Evolutionary conservation across 2,888 invertebrate genomes (phyloP), one percentile per base, ranked within the genome.

Genomic region (Lampropteryx suffumata): DNA sequence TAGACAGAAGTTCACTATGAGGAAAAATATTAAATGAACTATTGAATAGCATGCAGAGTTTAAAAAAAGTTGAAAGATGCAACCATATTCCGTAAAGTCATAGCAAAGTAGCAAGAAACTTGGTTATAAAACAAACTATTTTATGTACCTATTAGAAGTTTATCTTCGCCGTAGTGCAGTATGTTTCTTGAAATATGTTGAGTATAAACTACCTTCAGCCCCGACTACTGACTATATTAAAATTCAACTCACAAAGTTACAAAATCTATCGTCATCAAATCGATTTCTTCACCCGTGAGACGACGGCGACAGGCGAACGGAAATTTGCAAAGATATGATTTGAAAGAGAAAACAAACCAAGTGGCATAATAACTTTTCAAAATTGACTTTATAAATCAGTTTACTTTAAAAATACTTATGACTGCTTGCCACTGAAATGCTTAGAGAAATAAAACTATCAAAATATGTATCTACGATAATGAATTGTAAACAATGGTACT

Each of bases 231-330:
- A 47, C 63, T n/a, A 61, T 71, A 76, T 80, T 78, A 76, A 78
- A 79, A 81, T 81, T 80, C 79, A 55, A 51, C 67, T 72, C 76
- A 61, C 74, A 73, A 78, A 74, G 29, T 40, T 41, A 21, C 10
- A 43, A 28, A 42, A 73, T 50, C 53, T 66, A 65, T 70, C 73
- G 69, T 72, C 67, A 70, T 67, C 65, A 75, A 79, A 80, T 82
- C 79, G 79, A 81, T 81, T 80, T 79, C 71, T 70, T 74, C 76
- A 69, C 69, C 67, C 69, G 64, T 49, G 64, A 69, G 67, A 66
- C 69, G 62, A 70, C 57, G 66, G 64, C 69, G 61, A 70, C 56
- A 65, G 64, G 61, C 56, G 62, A 67, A 69, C 67, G 65, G 65
- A 66, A 71, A 67, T 62, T 72, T 63, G 56, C 62, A 67, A 74